Base-by-base conservation (phyloP, 2,113 vertebrate genomes). In the Hydrochoerus hydrochaeris region DNA sequence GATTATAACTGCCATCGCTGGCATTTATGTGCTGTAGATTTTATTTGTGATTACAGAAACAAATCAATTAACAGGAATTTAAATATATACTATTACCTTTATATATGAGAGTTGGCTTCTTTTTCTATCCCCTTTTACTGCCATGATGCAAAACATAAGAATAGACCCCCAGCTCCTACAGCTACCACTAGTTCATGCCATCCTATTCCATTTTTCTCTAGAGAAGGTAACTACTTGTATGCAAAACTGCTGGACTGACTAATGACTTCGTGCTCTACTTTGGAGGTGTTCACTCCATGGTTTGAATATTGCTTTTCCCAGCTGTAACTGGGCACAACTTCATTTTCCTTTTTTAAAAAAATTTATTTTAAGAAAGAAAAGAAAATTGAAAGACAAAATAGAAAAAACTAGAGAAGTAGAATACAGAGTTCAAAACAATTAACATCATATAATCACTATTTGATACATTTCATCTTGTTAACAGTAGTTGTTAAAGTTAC, bases 181-280 rank as follows among this genome's bases (percentile, higher is more conserved):
- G 71, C 3, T 32, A 28, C 46, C 63, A 19, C 3, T 81, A 67
- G 54, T 7, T 32, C n/a, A n/a, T 60, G 7, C 7, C 67, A 3
- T 85, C 60, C 2, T 80, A 2, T 20, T 5, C 41, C 8, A 12
- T 17, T 6, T 7, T 17, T 35, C 20, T 3, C 46, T 7, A 6
- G 9, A 0, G 4, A 24, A 7, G 20, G 8, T 46, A 35, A 67
- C 2, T 44, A 1, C 19, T 44, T 44, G 1, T 9, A 62, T n/a
- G 41, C 2, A 7, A 14, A 57, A 14, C 8, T 28, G 22, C 20
- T 32, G 19, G 4, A 4, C 1, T 10, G 17, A 19, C 11, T 32
- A 60, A 22, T 44, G 16, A 80, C 35, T 54, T 38, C 32, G 7
- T 1, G 35, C 38, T 58, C 26, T 22, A 62, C 26, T 20, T 84